Evolutionary conservation across 2,797 vertebrate species (phyloP).

Genomic region (Myotis myotis): DNA sequence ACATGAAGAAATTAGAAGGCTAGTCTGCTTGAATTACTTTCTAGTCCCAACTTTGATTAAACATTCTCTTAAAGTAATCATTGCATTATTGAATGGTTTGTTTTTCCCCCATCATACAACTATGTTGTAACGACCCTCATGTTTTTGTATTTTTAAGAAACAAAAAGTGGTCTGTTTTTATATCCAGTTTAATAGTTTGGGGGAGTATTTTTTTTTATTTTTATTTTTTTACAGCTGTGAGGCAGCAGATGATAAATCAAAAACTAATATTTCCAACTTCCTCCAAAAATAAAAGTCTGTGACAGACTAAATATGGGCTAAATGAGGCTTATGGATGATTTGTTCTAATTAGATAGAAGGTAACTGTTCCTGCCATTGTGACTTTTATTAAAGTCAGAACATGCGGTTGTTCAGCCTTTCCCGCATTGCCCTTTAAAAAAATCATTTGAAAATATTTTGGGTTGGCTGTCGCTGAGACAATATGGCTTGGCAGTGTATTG

Average conservation of each 20-base stretch:
- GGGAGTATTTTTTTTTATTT: neutral
- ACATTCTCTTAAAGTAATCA: slow-evolving; percentile 45
- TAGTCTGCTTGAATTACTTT: neutral
- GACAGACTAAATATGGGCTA: slow-evolving; percentile 71
- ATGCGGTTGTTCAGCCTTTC: slow-evolving; percentile 71
- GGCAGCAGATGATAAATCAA: slow-evolving; percentile 75
- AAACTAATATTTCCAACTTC: slow-evolving; percentile 72
- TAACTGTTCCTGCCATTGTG: slow-evolving; percentile 74
- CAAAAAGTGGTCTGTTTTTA: slow-evolving; percentile 16
- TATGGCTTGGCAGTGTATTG: slow-evolving; percentile 74
- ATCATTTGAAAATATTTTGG: slow-evolving; percentile 79
- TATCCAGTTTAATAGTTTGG: slow-evolving; percentile 26
- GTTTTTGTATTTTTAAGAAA: slow-evolving; percentile 52
- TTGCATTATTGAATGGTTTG: neutral
- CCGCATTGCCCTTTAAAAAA: slow-evolving; percentile 77
- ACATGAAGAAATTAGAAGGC: neutral
- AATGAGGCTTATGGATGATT: slow-evolving; percentile 79
- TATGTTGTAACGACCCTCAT: neutral
- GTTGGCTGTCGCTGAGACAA: slow-evolving; percentile 72
- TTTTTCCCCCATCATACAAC: neutral
- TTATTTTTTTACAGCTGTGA: neutral
- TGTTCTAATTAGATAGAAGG: slow-evolving; percentile 81
- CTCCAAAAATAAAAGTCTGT: slow-evolving; percentile 72
- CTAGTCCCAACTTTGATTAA: slow-evolving; percentile 19
- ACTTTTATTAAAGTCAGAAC: slow-evolving; percentile 80